Evolutionary conservation across 2,797 vertebrate species (phyloP).

Genomic region (Artibeus jamaicensis): DNA sequence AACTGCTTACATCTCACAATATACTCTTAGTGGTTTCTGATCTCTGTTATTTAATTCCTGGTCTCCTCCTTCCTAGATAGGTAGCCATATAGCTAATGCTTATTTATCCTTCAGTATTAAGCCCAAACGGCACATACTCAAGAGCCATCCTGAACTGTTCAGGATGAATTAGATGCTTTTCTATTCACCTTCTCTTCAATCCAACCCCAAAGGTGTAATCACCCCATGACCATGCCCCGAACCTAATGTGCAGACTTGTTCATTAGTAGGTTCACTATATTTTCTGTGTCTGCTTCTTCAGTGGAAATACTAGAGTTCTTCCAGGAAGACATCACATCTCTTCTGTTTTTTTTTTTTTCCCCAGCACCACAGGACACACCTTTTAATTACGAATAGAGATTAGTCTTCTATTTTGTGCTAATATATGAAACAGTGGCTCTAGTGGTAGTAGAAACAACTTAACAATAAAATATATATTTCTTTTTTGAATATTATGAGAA

Average conservation of each 20-base stretch:
- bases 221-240: too few species aligned
- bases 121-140: neutral
- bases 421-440: neutral
- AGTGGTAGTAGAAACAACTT: neutral
- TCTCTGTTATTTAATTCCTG: neutral
- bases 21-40: neutral
- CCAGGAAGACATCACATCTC: too few species aligned
- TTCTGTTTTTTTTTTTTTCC: neutral
- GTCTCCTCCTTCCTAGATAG: neutral
- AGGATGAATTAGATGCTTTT: neutral
- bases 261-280: neutral
- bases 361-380: neutral
- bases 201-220: neutral
- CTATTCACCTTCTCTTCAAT: neutral
- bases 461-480: neutral
- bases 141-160: neutral
- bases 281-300: neutral
- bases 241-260: neutral
- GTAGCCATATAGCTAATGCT: neutral
- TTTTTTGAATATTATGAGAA: neutral
- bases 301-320: neutral
- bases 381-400: neutral
- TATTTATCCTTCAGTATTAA: neutral
- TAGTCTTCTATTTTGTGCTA: neutral
- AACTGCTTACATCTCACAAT: neutral